Percentiles rank a stretch among this genome's conserved stretches.
Conservation (phyloP, 2,113 vertebrate genomes). For the Menidia beryllina region DNA sequence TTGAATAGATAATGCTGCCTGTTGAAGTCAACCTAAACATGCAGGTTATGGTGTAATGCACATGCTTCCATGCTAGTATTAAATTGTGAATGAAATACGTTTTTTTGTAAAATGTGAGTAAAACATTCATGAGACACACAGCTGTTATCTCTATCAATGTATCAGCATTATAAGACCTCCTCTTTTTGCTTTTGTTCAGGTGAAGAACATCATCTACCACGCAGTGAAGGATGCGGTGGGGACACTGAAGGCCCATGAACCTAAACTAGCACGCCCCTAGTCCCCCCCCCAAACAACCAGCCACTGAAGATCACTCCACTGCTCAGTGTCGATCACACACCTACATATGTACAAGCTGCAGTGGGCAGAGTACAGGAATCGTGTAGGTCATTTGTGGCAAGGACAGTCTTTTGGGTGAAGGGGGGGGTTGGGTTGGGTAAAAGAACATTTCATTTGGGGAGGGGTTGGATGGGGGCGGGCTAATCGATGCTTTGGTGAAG, state of each 20-base stretch:
- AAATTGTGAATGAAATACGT: too few species aligned
- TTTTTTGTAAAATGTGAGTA: too few species aligned
- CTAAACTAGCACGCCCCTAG: slow-evolving; percentile 94
- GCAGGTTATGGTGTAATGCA: too few species aligned
- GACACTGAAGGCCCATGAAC: slow-evolving; percentile 95
- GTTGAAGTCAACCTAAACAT: too few species aligned
- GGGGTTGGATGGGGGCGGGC: slow-evolving; percentile 45
- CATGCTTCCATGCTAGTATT: too few species aligned
- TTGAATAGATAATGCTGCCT: too few species aligned
- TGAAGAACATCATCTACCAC: slow-evolving; percentile 99
- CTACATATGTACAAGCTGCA: slow-evolving; percentile 49
- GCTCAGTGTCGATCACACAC: slow-evolving; percentile 42
- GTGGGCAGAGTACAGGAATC: slow-evolving; percentile 52
- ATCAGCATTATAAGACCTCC: slow-evolving; percentile 8
- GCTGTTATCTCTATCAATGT: too few species aligned
- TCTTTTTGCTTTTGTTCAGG: slow-evolving; percentile 77
- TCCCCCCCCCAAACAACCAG: slow-evolving; percentile 59
- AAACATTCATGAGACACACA: too few species aligned
- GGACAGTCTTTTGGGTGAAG: slow-evolving; percentile 1
- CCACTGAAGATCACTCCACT: slow-evolving; percentile 66
- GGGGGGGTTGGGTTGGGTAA: not conserved
- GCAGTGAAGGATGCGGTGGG: slow-evolving; percentile 99
- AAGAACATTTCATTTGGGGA: slow-evolving; percentile 47
- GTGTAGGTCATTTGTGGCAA: slow-evolving; percentile 50
- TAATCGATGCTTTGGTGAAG: slow-evolving; percentile 74